phyloP scores from a whole-genome alignment of 2,797 vertebrate genomes.

The Cetoscarus ocellatus region DNA sequence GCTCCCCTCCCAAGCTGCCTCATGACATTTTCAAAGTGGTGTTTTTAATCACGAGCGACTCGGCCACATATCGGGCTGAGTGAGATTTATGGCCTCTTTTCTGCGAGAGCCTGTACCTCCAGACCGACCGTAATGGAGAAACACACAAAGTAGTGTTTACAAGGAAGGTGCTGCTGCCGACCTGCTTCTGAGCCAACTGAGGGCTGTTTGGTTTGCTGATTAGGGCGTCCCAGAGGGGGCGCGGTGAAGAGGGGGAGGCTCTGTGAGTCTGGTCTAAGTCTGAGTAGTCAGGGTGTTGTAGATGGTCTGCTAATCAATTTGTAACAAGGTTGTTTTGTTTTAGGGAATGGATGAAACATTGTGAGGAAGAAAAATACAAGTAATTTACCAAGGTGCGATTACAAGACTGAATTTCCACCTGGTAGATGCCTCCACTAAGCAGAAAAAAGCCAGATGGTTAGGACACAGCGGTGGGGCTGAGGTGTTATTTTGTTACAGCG shows the following conservation, averaged over 20 bases:
- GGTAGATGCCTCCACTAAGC: too few species aligned
- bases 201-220: conserved; percentile 81
- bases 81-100: conserved; percentile 73
- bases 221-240: conserved; percentile 60
- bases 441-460: too few species aligned
- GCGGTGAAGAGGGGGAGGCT: conserved; percentile 20
- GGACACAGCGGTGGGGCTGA: too few species aligned
- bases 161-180: conserved; percentile 57
- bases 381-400: too few species aligned
- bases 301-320: not conserved
- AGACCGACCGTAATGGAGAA: conserved; percentile 53
- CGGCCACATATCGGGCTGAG: conserved; percentile 54
- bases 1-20: conserved; percentile 27
- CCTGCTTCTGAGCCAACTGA: conserved; percentile 42
- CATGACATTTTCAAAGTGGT: conserved; percentile 40
- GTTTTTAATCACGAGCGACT: conserved; percentile 71
- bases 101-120: conserved; percentile 48
- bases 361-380: too few species aligned
- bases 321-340: not conserved
- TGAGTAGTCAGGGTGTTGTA: conserved; percentile 8
- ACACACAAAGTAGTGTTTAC: conserved; percentile 71
- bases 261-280: conserved; percentile 33
- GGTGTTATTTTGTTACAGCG: too few species aligned
- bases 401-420: too few species aligned
- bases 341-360: too few species aligned